phyloP scores from a whole-genome alignment of 2,113 vertebrate species.

The Ophthalmolycus amberensis region DNA sequence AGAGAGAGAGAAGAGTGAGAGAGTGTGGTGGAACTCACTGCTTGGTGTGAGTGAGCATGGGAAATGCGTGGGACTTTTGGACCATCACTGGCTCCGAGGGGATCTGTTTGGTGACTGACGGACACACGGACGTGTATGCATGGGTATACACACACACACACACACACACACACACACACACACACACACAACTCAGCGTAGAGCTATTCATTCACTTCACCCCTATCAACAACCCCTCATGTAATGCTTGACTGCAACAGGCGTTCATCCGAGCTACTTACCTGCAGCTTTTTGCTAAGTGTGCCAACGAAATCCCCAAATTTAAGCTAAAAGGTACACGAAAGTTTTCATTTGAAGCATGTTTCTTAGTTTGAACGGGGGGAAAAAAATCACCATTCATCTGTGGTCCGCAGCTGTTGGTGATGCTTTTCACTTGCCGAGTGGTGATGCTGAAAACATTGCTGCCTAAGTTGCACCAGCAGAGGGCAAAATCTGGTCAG shows the following conservation, averaged over 20 bases:
- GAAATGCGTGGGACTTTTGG: constrained; percentile 84
- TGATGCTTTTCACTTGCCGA: constrained; percentile 26
- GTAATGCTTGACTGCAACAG: constrained; percentile 2
- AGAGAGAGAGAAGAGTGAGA: constrained; percentile 39
- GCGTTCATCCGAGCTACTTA: neutral
- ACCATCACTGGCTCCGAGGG: constrained; percentile 68
- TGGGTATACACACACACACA: neutral
- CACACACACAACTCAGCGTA: constrained; percentile 10
- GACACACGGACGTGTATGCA: constrained; percentile 18
- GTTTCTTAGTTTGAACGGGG: neutral
- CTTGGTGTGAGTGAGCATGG: constrained; percentile 83
- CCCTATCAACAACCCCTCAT: neutral
- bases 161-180: constrained; percentile 22
- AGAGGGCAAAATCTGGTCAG: constrained; percentile 85
- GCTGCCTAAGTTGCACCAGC: constrained; percentile 71
- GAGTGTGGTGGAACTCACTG: constrained; percentile 77
- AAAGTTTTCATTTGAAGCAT: neutral
- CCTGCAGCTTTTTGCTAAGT: neutral
- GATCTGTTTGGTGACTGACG: constrained; percentile 67
- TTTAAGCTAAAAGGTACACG: neutral
- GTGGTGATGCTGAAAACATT: constrained; percentile 27
- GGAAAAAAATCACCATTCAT: constrained; percentile 8
- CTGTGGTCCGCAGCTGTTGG: constrained; percentile 7
- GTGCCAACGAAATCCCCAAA: neutral
- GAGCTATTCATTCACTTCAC: constrained; percentile 1